A percentile compares a stretch with the other conserved stretches of the same genome.
phyloP scores from a whole-genome alignment of 2,888 invertebrate species.

The Syrphus vitripennis region DNA sequence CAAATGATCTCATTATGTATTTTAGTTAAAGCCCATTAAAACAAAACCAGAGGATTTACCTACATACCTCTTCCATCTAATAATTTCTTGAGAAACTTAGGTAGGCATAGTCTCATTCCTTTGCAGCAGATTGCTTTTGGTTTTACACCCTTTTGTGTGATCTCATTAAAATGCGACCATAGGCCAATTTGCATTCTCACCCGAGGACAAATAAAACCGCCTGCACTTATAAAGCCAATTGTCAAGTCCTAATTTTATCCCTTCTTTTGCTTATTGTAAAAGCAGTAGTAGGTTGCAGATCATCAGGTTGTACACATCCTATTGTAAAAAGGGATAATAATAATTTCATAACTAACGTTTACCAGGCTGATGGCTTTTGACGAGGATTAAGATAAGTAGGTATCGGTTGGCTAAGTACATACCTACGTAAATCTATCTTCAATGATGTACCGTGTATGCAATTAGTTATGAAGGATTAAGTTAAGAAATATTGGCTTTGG shows the following conservation, averaged over 20 bases:
- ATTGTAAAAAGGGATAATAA: constrained; percentile 37
- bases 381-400: not conserved
- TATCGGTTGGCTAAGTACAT: no score
- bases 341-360: constrained; percentile 42
- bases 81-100: not conserved
- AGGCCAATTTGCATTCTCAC: constrained; percentile 69
- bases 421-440: no score
- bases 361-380: not conserved
- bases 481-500: no score
- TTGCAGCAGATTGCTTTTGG: not conserved
- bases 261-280: not conserved
- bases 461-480: no score
- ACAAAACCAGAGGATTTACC: constrained; percentile 36
- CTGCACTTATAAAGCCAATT: constrained; percentile 61
- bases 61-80: not conserved
- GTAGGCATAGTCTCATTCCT: not conserved
- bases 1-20: constrained; percentile 70
- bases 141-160: constrained; percentile 53
- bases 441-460: no score
- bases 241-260: constrained; percentile 41
- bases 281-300: not conserved
- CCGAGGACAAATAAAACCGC: constrained; percentile 55
- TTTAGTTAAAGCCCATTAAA: constrained; percentile 68
- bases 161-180: constrained; percentile 70
- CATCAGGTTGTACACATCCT: not conserved